Evolutionary conservation across 2,888 invertebrate genomes (phyloP), one percentile per base, ranked within the genome.

Genomic region (Gymnoscelis rufifasciata): DNA sequence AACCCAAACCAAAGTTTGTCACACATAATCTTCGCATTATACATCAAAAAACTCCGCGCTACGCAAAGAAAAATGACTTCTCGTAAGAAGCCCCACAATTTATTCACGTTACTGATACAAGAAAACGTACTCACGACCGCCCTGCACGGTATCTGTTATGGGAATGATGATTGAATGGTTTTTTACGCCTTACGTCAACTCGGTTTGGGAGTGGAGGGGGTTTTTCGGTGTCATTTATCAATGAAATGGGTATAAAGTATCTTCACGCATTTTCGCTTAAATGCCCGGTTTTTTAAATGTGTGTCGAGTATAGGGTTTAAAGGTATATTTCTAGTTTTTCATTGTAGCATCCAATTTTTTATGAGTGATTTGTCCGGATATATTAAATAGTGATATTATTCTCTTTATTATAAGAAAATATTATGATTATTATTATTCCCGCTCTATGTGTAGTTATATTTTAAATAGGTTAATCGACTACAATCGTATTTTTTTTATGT

Each of bases 101-200:
- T 67, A 68, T 71, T 64, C 64, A 59, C 60, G 66, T 71, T 69
- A 68, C 54, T 52, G 60, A 57, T 64, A 71, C 71, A 71, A 59
- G 66, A 47, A 60, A 71, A 71, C 56, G 58, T 66, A 71, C 71
- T 71, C 68, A 19, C 35, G 11, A 19, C 35, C 35, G 7, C 35
- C 10, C 31, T 33, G 14, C 31, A 14, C 31, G 31, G 31, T 33
- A 33, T 35, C 35, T 35, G 35, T 35, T 35, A 35, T 19, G 35
- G 10, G 35, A 35, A 35, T 35, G 35, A 35, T 35, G 35, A 35
- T 35, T 35, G 35, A 35, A 14, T 14, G 37, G 15, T 45, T 39
- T 41, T 23, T 35, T 35, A 35, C 35, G 10, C 35, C 31, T 33
- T 14, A 33, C 31, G 15, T 33, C 31, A 15, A 33, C 31, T 33